Conservation (phyloP, 2,888 invertebrate species). For the Xestia xanthographa region DNA sequence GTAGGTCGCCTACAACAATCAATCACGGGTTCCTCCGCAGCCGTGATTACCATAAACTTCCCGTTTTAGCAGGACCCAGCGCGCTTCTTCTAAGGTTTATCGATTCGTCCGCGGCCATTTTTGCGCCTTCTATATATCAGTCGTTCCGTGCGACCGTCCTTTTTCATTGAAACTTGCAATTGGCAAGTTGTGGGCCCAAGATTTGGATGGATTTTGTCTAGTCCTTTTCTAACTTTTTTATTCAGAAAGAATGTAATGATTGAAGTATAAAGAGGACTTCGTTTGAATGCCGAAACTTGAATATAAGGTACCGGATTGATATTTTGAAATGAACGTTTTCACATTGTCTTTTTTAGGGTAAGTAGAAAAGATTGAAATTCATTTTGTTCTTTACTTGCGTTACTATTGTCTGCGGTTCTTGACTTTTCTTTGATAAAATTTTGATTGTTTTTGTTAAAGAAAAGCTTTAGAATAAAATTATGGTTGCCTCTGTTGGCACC, state of each 20-base stretch:
- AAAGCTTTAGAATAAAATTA: conserved; percentile 50
- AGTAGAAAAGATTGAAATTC: conserved; percentile 59
- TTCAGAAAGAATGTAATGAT: conserved; percentile 68
- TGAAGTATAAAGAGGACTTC: conserved; percentile 61
- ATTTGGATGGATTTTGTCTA: conserved; percentile 80
- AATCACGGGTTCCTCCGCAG: conserved; percentile 86
- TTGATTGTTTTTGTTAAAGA: conserved; percentile 59
- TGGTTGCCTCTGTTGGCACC: conserved; percentile 18
- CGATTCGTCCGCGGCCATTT: conserved; percentile 86
- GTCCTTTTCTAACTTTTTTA: conserved; percentile 73
- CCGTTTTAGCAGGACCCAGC: conserved; percentile 87
- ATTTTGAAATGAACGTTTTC: conserved; percentile 63
- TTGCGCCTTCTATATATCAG: conserved; percentile 85
- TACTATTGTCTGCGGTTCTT: conserved; percentile 57
- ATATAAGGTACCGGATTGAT: conserved; percentile 62
- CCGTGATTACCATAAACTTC: conserved; percentile 90
- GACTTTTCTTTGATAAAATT: conserved; percentile 56
- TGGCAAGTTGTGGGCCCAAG: conserved; percentile 81
- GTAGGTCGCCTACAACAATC: conserved; percentile 83
- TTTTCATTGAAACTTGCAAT: conserved; percentile 87
- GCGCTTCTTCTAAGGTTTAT: conserved; percentile 87
- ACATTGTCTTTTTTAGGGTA: conserved; percentile 52
- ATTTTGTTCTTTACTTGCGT: conserved; percentile 53
- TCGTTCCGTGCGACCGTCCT: conserved; percentile 79
- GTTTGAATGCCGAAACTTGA: conserved; percentile 58